Evolutionary conservation across 2,888 invertebrate genomes (phyloP), one percentile per base, ranked within the genome.

Genomic region (Xanthia togata): DNA sequence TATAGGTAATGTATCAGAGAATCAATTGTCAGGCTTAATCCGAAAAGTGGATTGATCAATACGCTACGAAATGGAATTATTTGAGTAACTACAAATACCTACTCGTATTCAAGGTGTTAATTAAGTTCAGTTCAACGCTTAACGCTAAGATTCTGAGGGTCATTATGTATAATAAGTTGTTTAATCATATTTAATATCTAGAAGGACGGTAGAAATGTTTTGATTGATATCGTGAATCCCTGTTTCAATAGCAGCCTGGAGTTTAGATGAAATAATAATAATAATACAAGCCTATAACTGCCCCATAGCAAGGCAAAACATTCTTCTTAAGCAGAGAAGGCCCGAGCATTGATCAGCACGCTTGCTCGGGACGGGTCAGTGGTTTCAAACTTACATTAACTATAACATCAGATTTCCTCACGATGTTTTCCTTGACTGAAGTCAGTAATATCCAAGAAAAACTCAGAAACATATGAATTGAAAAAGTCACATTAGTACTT

Each of bases 31-130:
- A 60, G 64, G 2, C 38, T 35, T 70, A 64, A 71, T 44, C 44
- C 72, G 44, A 84, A 70, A 79, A 79, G 57, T 47, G 63, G 79
- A 79, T 79, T 80, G 59, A 70, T 83, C 63, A 65, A 41, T 17
- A 26, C 59, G 59, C 9, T 14, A 53, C 47, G 55, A 62, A 82
- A 57, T 26, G 23, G n/a, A 63, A 63, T 82, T 47, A 50, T 62
- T 76, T 57, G 14, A 50, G n/a, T 38, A 75, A 14, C n/a, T 60
- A n/a, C 53, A 23, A 75, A 62, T 20, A 47, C 20, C 14, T 47
- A n/a, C n/a, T n/a, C n/a, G n/a, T n/a, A 20, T 73, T n/a, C 41
- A 73, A 53, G 14, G 82, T 63, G n/a, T 14, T 76, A 47, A 75
- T 82, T 78, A 76, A 47, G n/a, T 53, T 62, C 20, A n/a, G 31